Percentiles rank a stretch among this genome's conserved stretches.
phyloP scores from a whole-genome alignment of 1,140 invertebrate species.

The Holcopasites calliopsidis region DNA sequence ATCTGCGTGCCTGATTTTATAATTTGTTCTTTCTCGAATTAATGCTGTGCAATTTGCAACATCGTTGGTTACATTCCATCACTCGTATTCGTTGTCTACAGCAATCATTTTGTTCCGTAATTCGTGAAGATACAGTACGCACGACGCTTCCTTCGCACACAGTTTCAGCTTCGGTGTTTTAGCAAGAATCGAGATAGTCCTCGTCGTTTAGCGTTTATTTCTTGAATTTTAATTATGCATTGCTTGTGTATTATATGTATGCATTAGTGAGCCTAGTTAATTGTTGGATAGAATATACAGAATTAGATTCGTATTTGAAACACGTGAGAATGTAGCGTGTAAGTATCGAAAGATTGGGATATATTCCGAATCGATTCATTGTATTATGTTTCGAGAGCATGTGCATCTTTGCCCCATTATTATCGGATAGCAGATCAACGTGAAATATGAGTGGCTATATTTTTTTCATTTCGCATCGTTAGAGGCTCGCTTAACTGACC shows the following conservation, averaged over 20 bases:
- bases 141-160: conserved; percentile 36
- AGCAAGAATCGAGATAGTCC: background rate
- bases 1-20: conserved; percentile 16
- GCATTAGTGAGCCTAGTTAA: conserved; percentile 4
- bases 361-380: conserved; percentile 19
- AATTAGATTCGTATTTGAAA: background rate
- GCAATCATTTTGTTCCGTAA: conserved; percentile 21
- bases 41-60: background rate
- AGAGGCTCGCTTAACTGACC: background rate
- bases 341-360: background rate
- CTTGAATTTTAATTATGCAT: conserved; percentile 23
- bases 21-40: conserved; percentile 2
- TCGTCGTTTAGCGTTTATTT: conserved; percentile 15
- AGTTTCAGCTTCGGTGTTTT: conserved; percentile 1
- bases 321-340: background rate
- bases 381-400: conserved; percentile 58
- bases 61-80: background rate
- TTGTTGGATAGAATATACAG: background rate
- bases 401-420: conserved; percentile 39
- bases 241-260: conserved; percentile 25
- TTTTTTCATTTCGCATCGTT: background rate
- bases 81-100: conserved; percentile 1
- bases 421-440: conserved; percentile 17
- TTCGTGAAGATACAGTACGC: conserved; percentile 28
- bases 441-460: background rate